Conservation (phyloP, 2,888 invertebrate genomes). For the Dilophus febrilis region DNA sequence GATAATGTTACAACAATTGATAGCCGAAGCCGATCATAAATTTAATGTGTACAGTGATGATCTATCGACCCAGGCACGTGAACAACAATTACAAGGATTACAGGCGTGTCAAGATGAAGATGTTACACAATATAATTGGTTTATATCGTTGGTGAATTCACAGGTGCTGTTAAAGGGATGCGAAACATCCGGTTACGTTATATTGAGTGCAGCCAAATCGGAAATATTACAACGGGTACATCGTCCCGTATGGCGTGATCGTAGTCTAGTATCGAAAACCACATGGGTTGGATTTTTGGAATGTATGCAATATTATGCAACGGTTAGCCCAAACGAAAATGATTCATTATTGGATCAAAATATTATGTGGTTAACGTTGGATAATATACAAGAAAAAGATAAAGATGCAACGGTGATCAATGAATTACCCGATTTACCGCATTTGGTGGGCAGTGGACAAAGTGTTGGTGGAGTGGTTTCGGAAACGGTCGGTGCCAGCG, state of each 20-base stretch:
- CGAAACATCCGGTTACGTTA: constrained; percentile 93
- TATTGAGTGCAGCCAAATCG: constrained; percentile 90
- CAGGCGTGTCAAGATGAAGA: constrained; percentile 82
- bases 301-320: constrained; percentile 99
- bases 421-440: constrained; percentile 69
- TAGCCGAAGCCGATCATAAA: constrained; percentile 84
- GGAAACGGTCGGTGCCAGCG: constrained; percentile 70
- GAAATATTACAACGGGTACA: constrained; percentile 82
- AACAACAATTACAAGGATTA: constrained; percentile 65
- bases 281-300: constrained; percentile 91
- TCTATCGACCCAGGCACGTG: constrained; percentile 54
- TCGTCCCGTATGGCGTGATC: constrained; percentile 74
- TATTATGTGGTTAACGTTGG: constrained; percentile 90
- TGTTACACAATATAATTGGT: constrained; percentile 84
- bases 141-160: constrained; percentile 46
- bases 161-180: constrained; percentile 80
- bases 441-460: constrained; percentile 83
- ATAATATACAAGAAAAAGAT: constrained; percentile 77
- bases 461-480: constrained; percentile 95
- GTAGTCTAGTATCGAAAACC: constrained; percentile 77
- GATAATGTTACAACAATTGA: constrained; percentile 73
- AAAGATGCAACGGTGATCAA: constrained; percentile 61
- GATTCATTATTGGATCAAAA: constrained; percentile 60
- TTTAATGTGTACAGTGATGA: constrained; percentile 94
- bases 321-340: constrained; percentile 68